Percentiles rank a stretch among this genome's conserved stretches.
These are phyloP conservation scores for Cuculus canorus DNA, from an alignment of 2,797 vertebrate genomes.

Conservation along the genomic window DNA sequence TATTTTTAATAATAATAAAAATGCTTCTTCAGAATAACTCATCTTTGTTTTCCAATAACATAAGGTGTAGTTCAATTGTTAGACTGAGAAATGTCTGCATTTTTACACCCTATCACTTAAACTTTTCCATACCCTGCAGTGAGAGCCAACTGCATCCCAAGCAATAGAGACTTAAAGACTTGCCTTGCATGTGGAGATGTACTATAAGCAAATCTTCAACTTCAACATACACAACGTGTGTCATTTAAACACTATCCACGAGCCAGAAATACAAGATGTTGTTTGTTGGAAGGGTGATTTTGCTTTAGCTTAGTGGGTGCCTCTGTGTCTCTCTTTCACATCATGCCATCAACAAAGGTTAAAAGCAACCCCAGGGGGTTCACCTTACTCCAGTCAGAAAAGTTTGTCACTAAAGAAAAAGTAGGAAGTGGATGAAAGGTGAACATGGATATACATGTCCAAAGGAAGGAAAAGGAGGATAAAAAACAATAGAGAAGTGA, in stretches of 20 bases:
- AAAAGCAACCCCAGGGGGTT: background rate
- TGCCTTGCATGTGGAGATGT: background rate
- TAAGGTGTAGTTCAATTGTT: background rate
- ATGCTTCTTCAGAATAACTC: background rate
- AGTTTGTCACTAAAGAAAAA: background rate
- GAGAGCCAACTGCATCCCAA: background rate
- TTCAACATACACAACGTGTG: background rate
- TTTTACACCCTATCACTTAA: background rate
- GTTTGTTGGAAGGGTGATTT: background rate
- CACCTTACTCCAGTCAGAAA: background rate
- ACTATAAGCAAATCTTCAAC: background rate
- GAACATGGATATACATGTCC: fast-evolving
- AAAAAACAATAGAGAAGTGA: background rate
- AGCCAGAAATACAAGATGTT: background rate
- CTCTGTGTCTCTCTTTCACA: background rate
- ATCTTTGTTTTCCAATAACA: background rate
- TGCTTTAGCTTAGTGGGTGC: background rate
- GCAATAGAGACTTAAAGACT: background rate
- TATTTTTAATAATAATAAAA: background rate
- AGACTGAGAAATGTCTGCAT: background rate
- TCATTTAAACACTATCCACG: background rate
- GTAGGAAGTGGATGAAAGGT: background rate
- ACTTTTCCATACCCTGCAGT: background rate
- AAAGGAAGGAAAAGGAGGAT: background rate
- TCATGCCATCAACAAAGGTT: fast-evolving